phyloP scores from a whole-genome alignment of 1,140 invertebrate species.

The Euura lappo region DNA sequence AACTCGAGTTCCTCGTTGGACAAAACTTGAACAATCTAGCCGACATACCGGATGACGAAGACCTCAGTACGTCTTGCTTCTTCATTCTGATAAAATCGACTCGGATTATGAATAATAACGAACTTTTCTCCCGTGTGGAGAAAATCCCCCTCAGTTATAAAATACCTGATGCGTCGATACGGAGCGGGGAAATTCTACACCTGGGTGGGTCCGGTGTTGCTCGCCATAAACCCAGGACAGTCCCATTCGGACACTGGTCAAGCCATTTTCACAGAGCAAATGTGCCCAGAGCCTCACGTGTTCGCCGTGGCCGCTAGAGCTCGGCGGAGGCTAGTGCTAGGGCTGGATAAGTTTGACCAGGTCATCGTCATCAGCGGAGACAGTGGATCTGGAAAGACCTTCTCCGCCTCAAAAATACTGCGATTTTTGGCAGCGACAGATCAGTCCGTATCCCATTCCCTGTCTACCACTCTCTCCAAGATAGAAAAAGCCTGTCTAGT shows the following conservation, averaged over 20 bases:
- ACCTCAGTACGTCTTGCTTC: conserved; percentile 30
- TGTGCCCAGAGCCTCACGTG: conserved; percentile 28
- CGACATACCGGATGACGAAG: conserved; percentile 37
- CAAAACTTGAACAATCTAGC: conserved; percentile 42
- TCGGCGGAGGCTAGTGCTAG: conserved; percentile 31
- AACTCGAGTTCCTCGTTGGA: conserved; percentile 23
- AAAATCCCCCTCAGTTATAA: conserved; percentile 32
- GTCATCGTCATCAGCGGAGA: conserved; percentile 57
- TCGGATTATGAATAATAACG: background rate
- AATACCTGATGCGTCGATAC: conserved; percentile 41
- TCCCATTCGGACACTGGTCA: conserved; percentile 27
- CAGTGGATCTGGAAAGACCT: conserved; percentile 59
- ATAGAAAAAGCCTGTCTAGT: conserved; percentile 32
- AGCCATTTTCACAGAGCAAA: background rate
- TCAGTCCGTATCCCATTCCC: background rate
- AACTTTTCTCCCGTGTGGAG: background rate
- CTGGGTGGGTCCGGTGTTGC: conserved; percentile 48
- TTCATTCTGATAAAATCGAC: background rate
- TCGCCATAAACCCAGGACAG: conserved; percentile 47
- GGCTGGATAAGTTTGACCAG: conserved; percentile 40
- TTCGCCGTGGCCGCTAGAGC: conserved; percentile 33
- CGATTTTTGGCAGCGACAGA: conserved; percentile 47
- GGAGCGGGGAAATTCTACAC: conserved; percentile 45
- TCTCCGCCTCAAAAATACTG: conserved; percentile 52
- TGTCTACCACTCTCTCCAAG: background rate